Evolutionary conservation across 2,888 invertebrate species (phyloP).

Genomic region (Mactromeris polynyma): DNA sequence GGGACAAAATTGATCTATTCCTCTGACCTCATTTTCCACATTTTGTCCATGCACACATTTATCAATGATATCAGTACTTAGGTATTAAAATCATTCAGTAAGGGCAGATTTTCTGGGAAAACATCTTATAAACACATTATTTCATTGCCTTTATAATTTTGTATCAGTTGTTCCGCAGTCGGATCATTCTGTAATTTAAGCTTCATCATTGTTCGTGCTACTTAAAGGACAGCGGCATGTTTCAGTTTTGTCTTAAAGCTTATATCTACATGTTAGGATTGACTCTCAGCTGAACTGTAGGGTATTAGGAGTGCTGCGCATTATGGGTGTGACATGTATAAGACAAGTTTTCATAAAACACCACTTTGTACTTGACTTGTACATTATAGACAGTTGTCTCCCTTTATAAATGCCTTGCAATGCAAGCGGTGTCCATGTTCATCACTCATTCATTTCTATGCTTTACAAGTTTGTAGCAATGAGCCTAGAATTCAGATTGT

Average conservation of each 20-base stretch:
- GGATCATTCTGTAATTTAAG: neutral
- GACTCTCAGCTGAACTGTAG: constrained; percentile 25
- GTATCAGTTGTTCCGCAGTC: neutral
- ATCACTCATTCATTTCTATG: neutral
- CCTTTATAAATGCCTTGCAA: neutral
- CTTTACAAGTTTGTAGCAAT: neutral
- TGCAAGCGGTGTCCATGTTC: neutral
- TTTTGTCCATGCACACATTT: constrained; percentile 38
- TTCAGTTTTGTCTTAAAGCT: constrained; percentile 69
- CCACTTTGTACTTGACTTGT: neutral
- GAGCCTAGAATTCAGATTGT: neutral
- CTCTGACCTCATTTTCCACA: constrained; percentile 38
- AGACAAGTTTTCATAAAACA: neutral
- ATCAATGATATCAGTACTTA: neutral
- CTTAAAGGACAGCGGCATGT: constrained; percentile 63
- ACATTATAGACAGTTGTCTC: neutral
- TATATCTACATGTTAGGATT: constrained; percentile 42
- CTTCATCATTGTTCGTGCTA: constrained; percentile 6
- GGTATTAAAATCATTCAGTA: neutral
- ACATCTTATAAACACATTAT: neutral
- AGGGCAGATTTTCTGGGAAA: neutral
- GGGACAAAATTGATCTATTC: constrained; percentile 46
- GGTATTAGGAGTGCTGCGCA: neutral
- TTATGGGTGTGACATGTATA: neutral
- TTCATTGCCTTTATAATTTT: neutral